phyloP scores from a whole-genome alignment of 2,113 vertebrate genomes.

The Macaca mulatta region DNA sequence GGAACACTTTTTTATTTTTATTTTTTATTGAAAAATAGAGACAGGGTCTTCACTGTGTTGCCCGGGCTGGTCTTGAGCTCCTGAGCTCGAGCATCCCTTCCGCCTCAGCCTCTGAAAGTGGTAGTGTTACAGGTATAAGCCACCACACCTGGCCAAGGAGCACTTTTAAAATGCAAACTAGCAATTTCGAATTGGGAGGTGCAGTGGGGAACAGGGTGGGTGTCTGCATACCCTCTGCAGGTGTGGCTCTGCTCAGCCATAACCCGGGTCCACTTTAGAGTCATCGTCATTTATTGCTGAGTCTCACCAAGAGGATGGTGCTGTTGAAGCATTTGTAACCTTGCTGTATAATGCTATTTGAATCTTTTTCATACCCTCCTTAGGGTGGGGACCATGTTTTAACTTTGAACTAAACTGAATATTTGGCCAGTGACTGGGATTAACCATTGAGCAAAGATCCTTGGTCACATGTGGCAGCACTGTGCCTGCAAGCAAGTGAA shows the following conservation, averaged over 20 bases:
- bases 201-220: background rate
- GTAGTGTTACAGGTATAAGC: too few species aligned
- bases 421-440: background rate
- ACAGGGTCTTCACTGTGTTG: too few species aligned
- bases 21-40: too few species aligned
- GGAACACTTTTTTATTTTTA: background rate
- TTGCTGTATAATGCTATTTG: background rate
- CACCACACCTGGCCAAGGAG: too few species aligned
- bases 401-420: background rate
- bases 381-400: background rate
- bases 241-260: background rate
- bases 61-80: too few species aligned
- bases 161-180: background rate
- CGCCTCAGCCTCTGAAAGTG: too few species aligned
- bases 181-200: background rate
- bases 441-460: background rate
- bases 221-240: background rate
- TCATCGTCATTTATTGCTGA: background rate
- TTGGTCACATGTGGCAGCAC: background rate
- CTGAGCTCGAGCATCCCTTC: too few species aligned
- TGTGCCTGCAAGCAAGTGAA: background rate
- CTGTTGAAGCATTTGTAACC: background rate
- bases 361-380: background rate
- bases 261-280: background rate
- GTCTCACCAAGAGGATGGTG: background rate